Conservation (phyloP, 2,797 vertebrate species). For the Gymnodraco acuticeps region DNA sequence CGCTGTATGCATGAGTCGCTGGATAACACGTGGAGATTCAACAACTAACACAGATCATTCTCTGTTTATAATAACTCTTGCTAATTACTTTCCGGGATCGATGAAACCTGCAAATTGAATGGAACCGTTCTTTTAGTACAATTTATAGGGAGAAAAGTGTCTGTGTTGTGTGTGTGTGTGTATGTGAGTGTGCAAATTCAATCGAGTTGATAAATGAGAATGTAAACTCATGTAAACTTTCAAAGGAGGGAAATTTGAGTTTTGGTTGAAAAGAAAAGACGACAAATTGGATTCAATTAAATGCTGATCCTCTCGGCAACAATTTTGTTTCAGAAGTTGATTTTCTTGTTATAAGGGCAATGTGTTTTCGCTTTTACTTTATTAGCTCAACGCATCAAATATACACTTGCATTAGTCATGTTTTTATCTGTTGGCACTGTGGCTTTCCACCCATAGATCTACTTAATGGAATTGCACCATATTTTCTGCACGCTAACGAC, state of each 20-base stretch:
- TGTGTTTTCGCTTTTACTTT: slow-evolving; percentile 6
- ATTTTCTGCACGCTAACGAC: background rate
- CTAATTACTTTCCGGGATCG: slow-evolving; percentile 67
- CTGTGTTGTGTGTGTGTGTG: slow-evolving; percentile 1
- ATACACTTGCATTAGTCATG: slow-evolving; percentile 1
- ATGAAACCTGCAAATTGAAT: slow-evolving; percentile 66
- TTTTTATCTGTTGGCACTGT: slow-evolving; percentile 1
- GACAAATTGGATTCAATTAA: slow-evolving; percentile 44
- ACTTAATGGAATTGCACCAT: slow-evolving; percentile 4
- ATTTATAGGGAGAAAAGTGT: slow-evolving; percentile 38
- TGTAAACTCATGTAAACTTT: slow-evolving; percentile 15
- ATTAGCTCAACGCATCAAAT: slow-evolving; percentile 13
- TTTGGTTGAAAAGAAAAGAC: slow-evolving; percentile 1
- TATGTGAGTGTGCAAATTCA: slow-evolving; percentile 22
- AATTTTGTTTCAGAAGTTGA: slow-evolving; percentile 35
- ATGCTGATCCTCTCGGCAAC: slow-evolving; percentile 17
- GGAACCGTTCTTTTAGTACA: slow-evolving; percentile 53
- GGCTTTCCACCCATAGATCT: background rate
- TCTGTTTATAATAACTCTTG: slow-evolving; percentile 72
- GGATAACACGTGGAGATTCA: slow-evolving; percentile 38
- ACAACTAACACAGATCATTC: slow-evolving; percentile 56
- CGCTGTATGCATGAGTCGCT: slow-evolving; percentile 38
- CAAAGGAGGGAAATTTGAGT: slow-evolving; percentile 27
- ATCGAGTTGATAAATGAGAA: slow-evolving; percentile 42
- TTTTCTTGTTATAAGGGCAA: slow-evolving; percentile 18